These are phyloP conservation scores for Anguilla obscura DNA, from an alignment of 2,797 vertebrate genomes.

Conservation along the genomic window DNA sequence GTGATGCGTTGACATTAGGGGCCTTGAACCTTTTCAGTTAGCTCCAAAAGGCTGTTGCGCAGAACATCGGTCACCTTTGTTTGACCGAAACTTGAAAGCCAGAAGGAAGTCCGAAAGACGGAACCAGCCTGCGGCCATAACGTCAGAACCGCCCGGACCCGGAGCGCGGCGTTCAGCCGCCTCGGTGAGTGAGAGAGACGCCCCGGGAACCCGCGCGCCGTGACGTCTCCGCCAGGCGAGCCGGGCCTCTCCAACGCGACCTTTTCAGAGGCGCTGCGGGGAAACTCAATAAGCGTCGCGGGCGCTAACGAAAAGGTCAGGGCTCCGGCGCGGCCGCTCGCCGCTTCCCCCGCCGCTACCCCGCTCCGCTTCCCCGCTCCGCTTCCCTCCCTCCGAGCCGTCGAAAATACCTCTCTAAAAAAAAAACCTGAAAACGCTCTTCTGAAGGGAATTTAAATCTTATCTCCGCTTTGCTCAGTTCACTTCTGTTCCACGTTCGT, in stretches of 20 bases:
- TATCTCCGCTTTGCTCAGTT: not conserved
- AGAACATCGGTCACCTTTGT: not conserved
- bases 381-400: not conserved
- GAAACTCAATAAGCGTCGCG: conserved; percentile 42
- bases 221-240: conserved; percentile 29
- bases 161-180: not conserved
- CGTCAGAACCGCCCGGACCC: not conserved
- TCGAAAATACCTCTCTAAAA: conserved; percentile 27
- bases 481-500: not conserved
- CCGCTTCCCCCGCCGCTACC: not conserved
- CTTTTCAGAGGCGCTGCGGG: conserved; percentile 29
- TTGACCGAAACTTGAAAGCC: not conserved
- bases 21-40: not conserved
- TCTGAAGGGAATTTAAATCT: not conserved
- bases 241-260: conserved; percentile 38
- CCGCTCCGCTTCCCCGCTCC: conserved; percentile 1
- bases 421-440: not conserved
- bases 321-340: not conserved
- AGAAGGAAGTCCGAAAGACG: not conserved
- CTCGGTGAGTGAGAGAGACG: not conserved
- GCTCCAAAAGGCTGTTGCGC: not conserved
- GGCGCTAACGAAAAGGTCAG: conserved; percentile 38
- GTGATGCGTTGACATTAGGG: not conserved
- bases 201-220: not conserved
- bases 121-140: not conserved